These are phyloP conservation scores for Anguilla marmorata DNA, from an alignment of 2,797 vertebrate genomes.

Conservation along the genomic window DNA sequence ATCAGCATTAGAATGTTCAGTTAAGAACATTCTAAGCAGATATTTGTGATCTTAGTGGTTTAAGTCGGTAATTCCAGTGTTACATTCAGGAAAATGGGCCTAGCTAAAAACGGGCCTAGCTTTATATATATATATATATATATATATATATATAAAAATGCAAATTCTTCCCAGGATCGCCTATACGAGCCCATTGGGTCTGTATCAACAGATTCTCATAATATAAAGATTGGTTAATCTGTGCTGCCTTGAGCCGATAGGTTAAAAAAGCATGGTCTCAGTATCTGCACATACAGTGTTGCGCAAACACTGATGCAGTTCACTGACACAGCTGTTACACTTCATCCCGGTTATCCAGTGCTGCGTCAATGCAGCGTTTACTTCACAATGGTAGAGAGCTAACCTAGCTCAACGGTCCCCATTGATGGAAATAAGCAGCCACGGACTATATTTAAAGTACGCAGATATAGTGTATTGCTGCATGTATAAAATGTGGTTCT, in stretches of 20 bases:
- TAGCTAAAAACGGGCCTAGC: neutral
- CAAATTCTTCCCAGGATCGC: too few relatives aligned
- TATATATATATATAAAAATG: neutral
- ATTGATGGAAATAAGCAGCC: neutral
- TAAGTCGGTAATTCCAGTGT: neutral
- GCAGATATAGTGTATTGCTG: neutral
- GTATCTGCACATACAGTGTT: neutral
- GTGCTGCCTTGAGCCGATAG: neutral
- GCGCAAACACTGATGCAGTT: neutral
- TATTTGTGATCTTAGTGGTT: neutral
- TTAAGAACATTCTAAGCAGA: too few relatives aligned
- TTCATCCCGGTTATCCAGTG: neutral
- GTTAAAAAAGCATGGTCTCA: neutral
- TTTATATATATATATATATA: neutral
- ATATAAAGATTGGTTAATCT: neutral
- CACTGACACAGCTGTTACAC: slow-evolving; percentile 6
- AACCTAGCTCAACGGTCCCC: neutral
- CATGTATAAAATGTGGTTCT: neutral
- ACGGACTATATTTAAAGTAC: neutral
- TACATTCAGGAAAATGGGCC: neutral
- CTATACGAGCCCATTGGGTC: neutral
- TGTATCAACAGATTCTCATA: neutral
- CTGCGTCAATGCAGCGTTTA: slow-evolving; percentile 18
- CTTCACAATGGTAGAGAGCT: neutral
- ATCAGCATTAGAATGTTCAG: too few relatives aligned